Evolutionary conservation across 2,888 invertebrate species (phyloP).

Genomic region (Xanthorhoe designata): DNA sequence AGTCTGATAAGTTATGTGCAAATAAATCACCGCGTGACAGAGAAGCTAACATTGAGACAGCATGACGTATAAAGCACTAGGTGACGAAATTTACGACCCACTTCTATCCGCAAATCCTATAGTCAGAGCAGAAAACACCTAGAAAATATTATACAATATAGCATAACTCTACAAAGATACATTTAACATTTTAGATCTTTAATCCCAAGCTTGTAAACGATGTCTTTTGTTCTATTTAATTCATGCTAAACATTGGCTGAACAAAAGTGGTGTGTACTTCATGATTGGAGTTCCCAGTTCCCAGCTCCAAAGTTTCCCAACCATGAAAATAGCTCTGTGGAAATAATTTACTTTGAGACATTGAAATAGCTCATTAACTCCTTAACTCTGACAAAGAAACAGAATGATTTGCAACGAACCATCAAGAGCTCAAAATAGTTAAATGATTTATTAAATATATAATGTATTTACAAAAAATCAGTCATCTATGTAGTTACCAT

Average conservation of each 20-base stretch:
- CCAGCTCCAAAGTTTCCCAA: not conserved
- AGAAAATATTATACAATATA: not conserved
- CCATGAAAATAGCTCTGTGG: not conserved
- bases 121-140: constrained; percentile 1
- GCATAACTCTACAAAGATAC: too few species aligned
- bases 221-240: not conserved
- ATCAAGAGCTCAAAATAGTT: constrained; percentile 43
- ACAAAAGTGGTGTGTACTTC: not conserved
- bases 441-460: constrained; percentile 58
- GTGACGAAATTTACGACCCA: constrained; percentile 7
- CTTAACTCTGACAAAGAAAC: constrained; percentile 20
- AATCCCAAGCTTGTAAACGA: not conserved
- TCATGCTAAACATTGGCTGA: not conserved
- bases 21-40: constrained; percentile 24
- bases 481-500: too few species aligned
- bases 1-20: constrained; percentile 25
- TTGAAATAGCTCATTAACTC: constrained; percentile 6
- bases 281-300: not conserved
- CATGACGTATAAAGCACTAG: constrained; percentile 17
- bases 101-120: not conserved
- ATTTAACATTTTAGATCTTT: not conserved
- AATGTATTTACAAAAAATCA: too few species aligned
- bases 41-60: constrained; percentile 15
- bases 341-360: not conserved
- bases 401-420: constrained; percentile 27